Evolutionary conservation across 2,113 vertebrate species (phyloP), one percentile per base, ranked within the genome.

Genomic region (Cranoglanis bouderius): DNA sequence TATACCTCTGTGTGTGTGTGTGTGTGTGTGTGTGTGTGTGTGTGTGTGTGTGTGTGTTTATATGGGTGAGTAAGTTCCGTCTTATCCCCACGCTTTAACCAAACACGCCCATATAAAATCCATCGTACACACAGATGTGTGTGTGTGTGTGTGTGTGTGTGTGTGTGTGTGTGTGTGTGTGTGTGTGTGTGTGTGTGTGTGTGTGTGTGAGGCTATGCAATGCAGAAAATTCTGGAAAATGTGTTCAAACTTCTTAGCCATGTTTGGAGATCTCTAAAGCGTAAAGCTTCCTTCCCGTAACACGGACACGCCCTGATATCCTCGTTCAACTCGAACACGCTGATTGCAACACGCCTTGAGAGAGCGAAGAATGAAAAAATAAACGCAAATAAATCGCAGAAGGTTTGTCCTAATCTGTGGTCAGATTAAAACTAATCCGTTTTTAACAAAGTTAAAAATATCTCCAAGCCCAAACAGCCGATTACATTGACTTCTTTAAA

Each of bases 31-130:
- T 85, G 74, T 70, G 29, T 77, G 87, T 75, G 49, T 70, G 84
- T 84, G 80, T 84, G 40, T 75, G 74, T 80, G 49, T 78, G 43
- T 74, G 75, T 86, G 85, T 57, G 72, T 74, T 38, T 87, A 10
- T 91, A 72, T 65, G 10, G 43, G 77, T 88, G 90, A 91, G 84
- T 90, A 80, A 92, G 57, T 70, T 74, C 38, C 16, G 65, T 88
- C 89, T 90, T 85, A 88, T 40, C 59, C 82, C 87, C 81, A 88
- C 86, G 65, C 81, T 84, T 90, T 84, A 26, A 65, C 38, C 65
- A 91, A 91, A 92, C 67, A 55, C 89, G 88, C 91, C 85, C 90
- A 91, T 92, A 91, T 82, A 92, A 82, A 86, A 91, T 84, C 63
- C 88, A 88, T 92, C 90, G 90, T 32, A 86, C 9, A 87, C 35